Percentiles rank a stretch among this genome's conserved stretches.
These are phyloP conservation scores for Macrobrachium nipponense DNA, from an alignment of 1,140 invertebrate species.

Conservation along the genomic window DNA sequence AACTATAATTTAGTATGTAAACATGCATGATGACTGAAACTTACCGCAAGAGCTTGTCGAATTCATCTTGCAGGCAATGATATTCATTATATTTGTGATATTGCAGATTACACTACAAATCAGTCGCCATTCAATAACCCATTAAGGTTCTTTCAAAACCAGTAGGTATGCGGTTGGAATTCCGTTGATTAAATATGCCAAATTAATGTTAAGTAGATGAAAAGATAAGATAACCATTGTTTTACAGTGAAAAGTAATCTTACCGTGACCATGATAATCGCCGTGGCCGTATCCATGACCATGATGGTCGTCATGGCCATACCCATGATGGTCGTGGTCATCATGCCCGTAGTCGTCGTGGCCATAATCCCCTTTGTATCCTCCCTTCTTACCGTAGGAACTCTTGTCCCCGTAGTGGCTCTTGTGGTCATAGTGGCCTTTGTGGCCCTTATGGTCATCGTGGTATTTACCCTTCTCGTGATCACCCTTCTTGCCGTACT, in stretches of 20 bases:
- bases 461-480: constrained; percentile 61
- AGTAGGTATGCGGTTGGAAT: too few species aligned
- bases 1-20: too few species aligned
- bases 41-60: too few species aligned
- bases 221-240: too few species aligned
- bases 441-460: constrained; percentile 61
- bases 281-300: constrained; percentile 21
- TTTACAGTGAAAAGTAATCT: background rate
- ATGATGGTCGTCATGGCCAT: constrained; percentile 30
- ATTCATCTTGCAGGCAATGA: too few species aligned
- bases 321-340: background rate
- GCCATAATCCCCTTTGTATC: constrained; percentile 11
- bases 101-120: too few species aligned
- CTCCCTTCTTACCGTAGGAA: constrained; percentile 49
- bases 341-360: constrained; percentile 31
- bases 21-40: too few species aligned
- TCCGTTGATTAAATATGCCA: too few species aligned
- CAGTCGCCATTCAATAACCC: too few species aligned
- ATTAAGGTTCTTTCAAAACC: too few species aligned
- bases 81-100: too few species aligned
- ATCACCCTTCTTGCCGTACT: constrained; percentile 60
- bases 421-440: constrained; percentile 47
- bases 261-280: background rate
- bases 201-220: too few species aligned
- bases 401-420: constrained; percentile 59